Evolutionary conservation across 2,888 invertebrate genomes (phyloP).

Genomic region (Microplitis deprimator): DNA sequence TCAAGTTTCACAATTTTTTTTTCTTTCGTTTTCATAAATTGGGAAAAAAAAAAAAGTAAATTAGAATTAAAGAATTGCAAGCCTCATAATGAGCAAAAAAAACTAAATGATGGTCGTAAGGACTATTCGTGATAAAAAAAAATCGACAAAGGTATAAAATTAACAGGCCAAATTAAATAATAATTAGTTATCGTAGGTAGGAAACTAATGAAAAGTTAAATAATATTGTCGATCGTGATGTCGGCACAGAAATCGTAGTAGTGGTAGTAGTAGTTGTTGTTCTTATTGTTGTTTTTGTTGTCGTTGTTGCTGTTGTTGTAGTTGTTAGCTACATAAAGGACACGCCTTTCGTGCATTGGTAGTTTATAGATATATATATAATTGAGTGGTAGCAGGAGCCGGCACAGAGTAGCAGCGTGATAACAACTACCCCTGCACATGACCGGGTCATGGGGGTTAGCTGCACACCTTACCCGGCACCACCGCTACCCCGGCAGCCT

Average conservation of each 20-base stretch:
- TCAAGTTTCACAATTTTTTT: no score
- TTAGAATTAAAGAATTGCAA: no score
- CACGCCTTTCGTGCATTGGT: neutral
- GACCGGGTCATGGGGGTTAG: constrained; percentile 52
- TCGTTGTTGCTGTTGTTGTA: no score
- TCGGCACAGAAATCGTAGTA: no score
- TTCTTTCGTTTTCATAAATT: no score
- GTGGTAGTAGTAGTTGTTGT: no score
- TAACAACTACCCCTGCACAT: constrained; percentile 41
- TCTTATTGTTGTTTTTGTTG: no score
- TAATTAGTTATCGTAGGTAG: neutral
- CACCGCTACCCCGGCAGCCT: neutral
- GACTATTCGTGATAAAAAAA: no score
- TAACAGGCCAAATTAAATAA: neutral
- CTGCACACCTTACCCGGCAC: constrained; percentile 30
- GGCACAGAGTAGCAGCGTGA: neutral
- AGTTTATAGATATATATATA: neutral
- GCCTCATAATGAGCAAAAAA: no score
- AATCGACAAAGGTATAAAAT: neutral
- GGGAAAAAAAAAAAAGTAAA: no score
- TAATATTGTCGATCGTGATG: neutral
- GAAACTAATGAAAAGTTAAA: neutral
- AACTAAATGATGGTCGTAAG: no score
- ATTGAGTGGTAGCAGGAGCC: neutral
- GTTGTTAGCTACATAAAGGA: no score